These are phyloP conservation scores for Amblyopsis rosae DNA, from an alignment of 2,113 vertebrate genomes.

Conservation along the genomic window DNA sequence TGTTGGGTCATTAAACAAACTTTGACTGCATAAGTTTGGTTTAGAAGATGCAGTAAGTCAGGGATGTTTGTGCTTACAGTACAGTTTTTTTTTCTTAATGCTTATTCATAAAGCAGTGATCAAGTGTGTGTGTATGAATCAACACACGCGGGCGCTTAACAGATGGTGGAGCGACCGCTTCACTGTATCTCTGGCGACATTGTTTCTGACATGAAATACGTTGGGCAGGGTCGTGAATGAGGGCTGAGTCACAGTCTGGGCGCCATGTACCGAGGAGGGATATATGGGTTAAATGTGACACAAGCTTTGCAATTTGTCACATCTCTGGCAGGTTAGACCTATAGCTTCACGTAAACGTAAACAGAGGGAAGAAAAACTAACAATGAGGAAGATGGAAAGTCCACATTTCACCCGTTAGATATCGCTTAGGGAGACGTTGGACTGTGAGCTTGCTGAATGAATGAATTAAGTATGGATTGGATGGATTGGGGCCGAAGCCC, in stretches of 20 bases:
- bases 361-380: conserved; percentile 26
- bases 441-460: conserved; percentile 57
- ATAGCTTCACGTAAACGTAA: conserved; percentile 11
- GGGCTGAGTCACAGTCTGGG: conserved; percentile 31
- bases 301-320: neutral
- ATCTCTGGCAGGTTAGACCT: conserved; percentile 7
- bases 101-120: conserved; percentile 5
- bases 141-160: conserved; percentile 55
- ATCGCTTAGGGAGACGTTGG: conserved; percentile 32
- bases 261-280: no score
- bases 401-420: conserved; percentile 40
- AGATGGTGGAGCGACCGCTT: conserved; percentile 47
- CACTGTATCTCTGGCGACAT: conserved; percentile 35
- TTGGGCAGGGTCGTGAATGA: conserved; percentile 53
- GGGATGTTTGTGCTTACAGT: conserved; percentile 30
- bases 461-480: conserved; percentile 59
- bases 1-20: conserved; percentile 4
- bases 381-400: conserved; percentile 49
- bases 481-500: conserved; percentile 51
- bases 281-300: neutral
- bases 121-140: conserved; percentile 47
- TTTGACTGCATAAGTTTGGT: neutral
- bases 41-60: neutral
- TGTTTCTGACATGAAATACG: conserved; percentile 27
- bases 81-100: neutral